Base-by-base conservation (phyloP, 2,113 vertebrate species). In the Hylia prasina region DNA sequence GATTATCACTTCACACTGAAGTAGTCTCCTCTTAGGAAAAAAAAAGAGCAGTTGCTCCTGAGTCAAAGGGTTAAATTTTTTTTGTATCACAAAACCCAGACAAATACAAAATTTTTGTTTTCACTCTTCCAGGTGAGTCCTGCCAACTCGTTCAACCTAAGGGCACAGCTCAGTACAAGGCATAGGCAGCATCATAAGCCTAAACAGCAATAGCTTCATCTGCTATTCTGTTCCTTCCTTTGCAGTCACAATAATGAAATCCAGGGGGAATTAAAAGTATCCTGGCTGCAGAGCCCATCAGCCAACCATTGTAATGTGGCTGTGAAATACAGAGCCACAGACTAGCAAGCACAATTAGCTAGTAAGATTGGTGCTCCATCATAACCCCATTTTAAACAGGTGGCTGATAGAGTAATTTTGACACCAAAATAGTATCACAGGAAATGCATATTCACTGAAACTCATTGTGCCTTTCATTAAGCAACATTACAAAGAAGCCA, bases 201-300 rank as follows among this genome's bases (percentile, higher is more conserved):
- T 68, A 37, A 93, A 90, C 61, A 45, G 69, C 30, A 80, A 86
- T 47, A 56, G 85, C 85, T 87, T 95, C 44, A 91, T 92, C 89
- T 92, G 66, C 73, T 86, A 73, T 88, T 89, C 94, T 82, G 15
- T 76, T 94, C 86, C 60, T 78, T 92, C 58, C 72, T 79, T 73
- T 78, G 63, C 93, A 90, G 94, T 68, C 89, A 92, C 70, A 94
- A 33, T 94, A 94, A 94, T 93, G 90, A 96, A 96, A 93, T 84
- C 91, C 51, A 44, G 27, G 11, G 76, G 79, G 91, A 96, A 94
- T 93, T 87, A 80, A 45, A 96, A 73, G 56, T 71, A 87, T 87
- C 89, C 77, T 82, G 86, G 24, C 94, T 90, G 58, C 84, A 90
- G 75, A 89, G 70, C 70, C 53, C 45, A 75, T 94, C 82, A 94